Conservation (phyloP, 2,888 invertebrate species). For the Volucella bombylans region DNA sequence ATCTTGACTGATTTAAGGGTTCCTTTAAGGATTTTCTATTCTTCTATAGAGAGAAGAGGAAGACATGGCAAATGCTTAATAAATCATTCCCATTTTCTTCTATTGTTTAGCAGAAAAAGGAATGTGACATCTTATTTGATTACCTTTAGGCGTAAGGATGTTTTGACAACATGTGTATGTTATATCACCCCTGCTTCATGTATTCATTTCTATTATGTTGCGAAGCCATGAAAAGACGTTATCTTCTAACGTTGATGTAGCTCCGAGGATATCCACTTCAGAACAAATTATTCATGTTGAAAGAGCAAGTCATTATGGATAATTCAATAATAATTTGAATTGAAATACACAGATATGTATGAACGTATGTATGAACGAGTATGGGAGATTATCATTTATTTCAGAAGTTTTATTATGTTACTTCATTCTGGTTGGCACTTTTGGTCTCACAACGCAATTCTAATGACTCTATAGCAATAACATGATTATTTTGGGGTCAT, state of each 20-base stretch:
- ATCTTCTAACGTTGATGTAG: conserved; percentile 25
- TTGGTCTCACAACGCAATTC: too few species aligned
- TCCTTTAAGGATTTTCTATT: conserved; percentile 12
- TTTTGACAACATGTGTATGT: conserved; percentile 29
- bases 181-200: background rate
- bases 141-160: conserved; percentile 49
- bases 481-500: too few species aligned
- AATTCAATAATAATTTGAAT: conserved; percentile 25
- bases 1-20: background rate
- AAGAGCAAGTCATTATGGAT: conserved; percentile 26
- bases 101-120: conserved; percentile 13
- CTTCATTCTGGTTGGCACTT: too few species aligned
- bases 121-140: conserved; percentile 44
- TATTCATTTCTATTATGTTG: too few species aligned
- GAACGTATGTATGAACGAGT: too few species aligned
- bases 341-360: too few species aligned
- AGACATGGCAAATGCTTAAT: conserved; percentile 22
- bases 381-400: too few species aligned
- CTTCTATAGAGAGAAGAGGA: background rate
- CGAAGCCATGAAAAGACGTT: background rate
- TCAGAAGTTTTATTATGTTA: too few species aligned
- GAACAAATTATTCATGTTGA: background rate
- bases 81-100: conserved; percentile 28
- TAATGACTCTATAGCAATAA: too few species aligned
- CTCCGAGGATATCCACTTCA: conserved; percentile 15